Base-by-base conservation (phyloP, 1,140 invertebrate species). In the Patella vulgata region DNA sequence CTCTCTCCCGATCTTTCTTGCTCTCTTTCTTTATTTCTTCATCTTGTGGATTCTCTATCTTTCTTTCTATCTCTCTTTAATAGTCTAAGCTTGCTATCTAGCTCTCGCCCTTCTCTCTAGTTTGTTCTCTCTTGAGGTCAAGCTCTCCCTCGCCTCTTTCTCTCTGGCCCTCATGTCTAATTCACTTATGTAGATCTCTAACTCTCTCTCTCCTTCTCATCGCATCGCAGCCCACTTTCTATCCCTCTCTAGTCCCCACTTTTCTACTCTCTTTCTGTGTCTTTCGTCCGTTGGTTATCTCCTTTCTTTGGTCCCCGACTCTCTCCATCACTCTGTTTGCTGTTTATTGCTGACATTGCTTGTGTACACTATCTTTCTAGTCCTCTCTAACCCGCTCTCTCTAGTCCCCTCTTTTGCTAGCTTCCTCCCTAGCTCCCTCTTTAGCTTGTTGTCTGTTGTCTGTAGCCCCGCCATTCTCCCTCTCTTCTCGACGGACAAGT, bases 171-270 rank as follows among this genome's bases (percentile, higher is more conserved):
- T 50, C 9, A 28, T 28, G 27, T 28, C 31, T 8, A 28, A 25
- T 50, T 28, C 31, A 6, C 31, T 28, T 50, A 25, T 50, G 25
- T 50, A 25, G 27, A 14, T 50, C 47, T 50, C 47, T 50, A 25
- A 28, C 47, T 50, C 47, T 50, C 47, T 50, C 47, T 50, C 47
- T 50, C 31, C 47, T 50, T 28, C 31, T 28, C 31, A 25, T 50
- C 47, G n/a, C n/a, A n/a, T n/a, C n/a, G n/a, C n/a, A n/a, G n/a
- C n/a, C n/a, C n/a, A n/a, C n/a, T n/a, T n/a, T n/a, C n/a, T n/a
- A n/a, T n/a, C n/a, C n/a, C n/a, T n/a, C n/a, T n/a, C n/a, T n/a
- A n/a, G n/a, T n/a, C n/a, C n/a, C n/a, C n/a, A n/a, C n/a, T n/a
- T n/a, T n/a, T n/a, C n/a, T n/a, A n/a, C n/a, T n/a, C n/a, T 50